A percentile compares a stretch with the other conserved stretches of the same genome.
Evolutionary conservation across 2,113 vertebrate species (phyloP).

Genomic region (Spea multiplicata): DNA sequence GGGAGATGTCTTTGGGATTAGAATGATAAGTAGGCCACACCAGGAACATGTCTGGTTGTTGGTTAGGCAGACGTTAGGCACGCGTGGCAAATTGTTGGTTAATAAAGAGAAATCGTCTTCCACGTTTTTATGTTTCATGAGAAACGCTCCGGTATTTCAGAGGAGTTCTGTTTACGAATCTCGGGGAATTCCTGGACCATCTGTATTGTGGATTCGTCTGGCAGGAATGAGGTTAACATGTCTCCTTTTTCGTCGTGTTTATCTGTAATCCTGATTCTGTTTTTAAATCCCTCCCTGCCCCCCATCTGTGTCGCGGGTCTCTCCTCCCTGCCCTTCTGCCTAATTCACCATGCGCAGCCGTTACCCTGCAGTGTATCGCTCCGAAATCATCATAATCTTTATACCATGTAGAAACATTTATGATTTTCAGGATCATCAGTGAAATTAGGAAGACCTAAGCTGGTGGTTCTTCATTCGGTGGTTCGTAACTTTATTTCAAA

Average conservation of each 20-base stretch:
- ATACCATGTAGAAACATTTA: too few relatives aligned
- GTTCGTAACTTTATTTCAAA: too few relatives aligned
- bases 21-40: too few relatives aligned
- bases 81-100: background rate
- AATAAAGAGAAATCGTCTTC: background rate
- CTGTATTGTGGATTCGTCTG: conserved; percentile 18
- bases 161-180: conserved; percentile 22
- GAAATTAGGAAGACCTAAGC: too few relatives aligned
- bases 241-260: conserved; percentile 10
- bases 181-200: conserved; percentile 34
- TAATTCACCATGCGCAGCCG: background rate
- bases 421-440: too few relatives aligned
- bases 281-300: conserved; percentile 30
- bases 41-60: too few relatives aligned
- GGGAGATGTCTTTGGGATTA: too few relatives aligned
- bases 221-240: conserved; percentile 20
- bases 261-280: conserved; percentile 31
- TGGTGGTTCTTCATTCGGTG: too few relatives aligned
- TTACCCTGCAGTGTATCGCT: background rate
- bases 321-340: background rate
- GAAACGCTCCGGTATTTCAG: conserved; percentile 18
- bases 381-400: background rate
- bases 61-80: too few relatives aligned
- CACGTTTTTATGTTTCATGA: background rate
- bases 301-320: conserved; percentile 31